Evolutionary conservation across 1,140 invertebrate genomes (phyloP).

Genomic region (Cydia amplana): DNA sequence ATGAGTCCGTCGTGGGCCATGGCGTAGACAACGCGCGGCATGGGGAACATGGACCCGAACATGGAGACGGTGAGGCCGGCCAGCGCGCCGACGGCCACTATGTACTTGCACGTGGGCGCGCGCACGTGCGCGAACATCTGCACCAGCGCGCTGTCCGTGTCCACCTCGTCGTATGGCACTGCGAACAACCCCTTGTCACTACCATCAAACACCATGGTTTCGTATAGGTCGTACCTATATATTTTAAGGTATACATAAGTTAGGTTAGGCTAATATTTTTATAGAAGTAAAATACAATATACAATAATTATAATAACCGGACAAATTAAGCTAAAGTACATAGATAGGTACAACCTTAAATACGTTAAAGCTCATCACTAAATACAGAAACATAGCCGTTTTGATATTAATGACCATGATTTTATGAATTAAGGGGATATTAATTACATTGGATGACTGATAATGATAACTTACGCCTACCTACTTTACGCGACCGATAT

Average conservation of each 20-base stretch:
- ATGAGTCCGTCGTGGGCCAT: conserved; percentile 97
- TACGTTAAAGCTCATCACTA: too few relatives aligned
- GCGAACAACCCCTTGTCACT: conserved; percentile 44
- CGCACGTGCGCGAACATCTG: conserved; percentile 95
- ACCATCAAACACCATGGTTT: neutral
- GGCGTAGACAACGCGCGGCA: conserved; percentile 96
- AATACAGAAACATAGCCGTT: too few relatives aligned
- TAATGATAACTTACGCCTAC: too few relatives aligned
- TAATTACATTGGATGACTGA: neutral
- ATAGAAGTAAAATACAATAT: too few relatives aligned
- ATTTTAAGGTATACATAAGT: too few relatives aligned
- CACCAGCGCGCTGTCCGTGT: conserved; percentile 92
- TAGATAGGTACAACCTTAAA: too few relatives aligned
- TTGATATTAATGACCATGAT: too few relatives aligned
- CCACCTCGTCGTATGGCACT: conserved; percentile 93
- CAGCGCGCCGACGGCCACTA: conserved; percentile 93
- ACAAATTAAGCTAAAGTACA: too few relatives aligned
- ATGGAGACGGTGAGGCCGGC: conserved; percentile 95
- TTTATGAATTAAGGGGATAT: too few relatives aligned
- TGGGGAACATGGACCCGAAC: conserved; percentile 98
- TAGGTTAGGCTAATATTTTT: too few relatives aligned
- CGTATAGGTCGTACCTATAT: neutral
- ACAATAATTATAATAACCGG: too few relatives aligned
- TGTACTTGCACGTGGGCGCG: conserved; percentile 92
- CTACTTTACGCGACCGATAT: neutral